Percentiles rank a stretch among this genome's conserved stretches.
Evolutionary conservation across 2,113 vertebrate genomes (phyloP).

Genomic region (Pachypanchax playfairii): DNA sequence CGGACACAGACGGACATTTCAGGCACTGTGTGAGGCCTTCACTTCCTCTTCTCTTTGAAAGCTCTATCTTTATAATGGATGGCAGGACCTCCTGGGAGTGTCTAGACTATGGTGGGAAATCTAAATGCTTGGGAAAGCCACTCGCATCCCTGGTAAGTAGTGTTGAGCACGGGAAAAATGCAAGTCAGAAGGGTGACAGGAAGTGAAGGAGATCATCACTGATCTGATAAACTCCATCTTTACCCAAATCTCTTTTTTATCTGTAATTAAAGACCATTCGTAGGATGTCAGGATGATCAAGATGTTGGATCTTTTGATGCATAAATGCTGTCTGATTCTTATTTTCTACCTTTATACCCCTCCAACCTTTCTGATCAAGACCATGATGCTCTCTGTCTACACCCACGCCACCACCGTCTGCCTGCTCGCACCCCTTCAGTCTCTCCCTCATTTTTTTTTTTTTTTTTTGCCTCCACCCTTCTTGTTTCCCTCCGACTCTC

Average conservation of each 20-base stretch:
- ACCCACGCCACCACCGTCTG: slow-evolving; percentile 22
- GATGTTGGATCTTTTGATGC: no score
- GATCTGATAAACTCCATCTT: slow-evolving; percentile 8
- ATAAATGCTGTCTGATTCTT: slow-evolving; percentile 49
- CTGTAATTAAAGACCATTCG: slow-evolving; percentile 55
- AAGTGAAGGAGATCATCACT: slow-evolving; percentile 1
- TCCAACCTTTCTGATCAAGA: slow-evolving; percentile 46
- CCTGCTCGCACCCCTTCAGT: slow-evolving; percentile 13
- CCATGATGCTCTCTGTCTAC: slow-evolving; percentile 41
- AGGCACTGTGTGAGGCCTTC: slow-evolving; percentile 48
- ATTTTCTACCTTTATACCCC: slow-evolving; percentile 39
- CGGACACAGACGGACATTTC: slow-evolving; percentile 54
- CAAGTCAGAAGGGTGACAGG: slow-evolving; percentile 10
- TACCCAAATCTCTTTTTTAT: slow-evolving; percentile 40
- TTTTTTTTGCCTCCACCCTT: slow-evolving; percentile 29
- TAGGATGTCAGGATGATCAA: slow-evolving; percentile 51
- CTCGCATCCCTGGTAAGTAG: slow-evolving; percentile 30
- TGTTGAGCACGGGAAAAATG: slow-evolving; percentile 9
- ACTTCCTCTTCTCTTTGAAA: slow-evolving; percentile 62
- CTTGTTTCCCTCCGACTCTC: slow-evolving; percentile 36
- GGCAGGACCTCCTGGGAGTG: slow-evolving; percentile 60
- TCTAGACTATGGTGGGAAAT: slow-evolving; percentile 65
- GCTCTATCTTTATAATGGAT: slow-evolving; percentile 67
- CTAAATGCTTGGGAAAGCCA: slow-evolving; percentile 60
- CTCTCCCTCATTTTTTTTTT: slow-evolving; percentile 9